Evolutionary conservation across 2,797 vertebrate genomes (phyloP).

Genomic region (Cygnus olor): DNA sequence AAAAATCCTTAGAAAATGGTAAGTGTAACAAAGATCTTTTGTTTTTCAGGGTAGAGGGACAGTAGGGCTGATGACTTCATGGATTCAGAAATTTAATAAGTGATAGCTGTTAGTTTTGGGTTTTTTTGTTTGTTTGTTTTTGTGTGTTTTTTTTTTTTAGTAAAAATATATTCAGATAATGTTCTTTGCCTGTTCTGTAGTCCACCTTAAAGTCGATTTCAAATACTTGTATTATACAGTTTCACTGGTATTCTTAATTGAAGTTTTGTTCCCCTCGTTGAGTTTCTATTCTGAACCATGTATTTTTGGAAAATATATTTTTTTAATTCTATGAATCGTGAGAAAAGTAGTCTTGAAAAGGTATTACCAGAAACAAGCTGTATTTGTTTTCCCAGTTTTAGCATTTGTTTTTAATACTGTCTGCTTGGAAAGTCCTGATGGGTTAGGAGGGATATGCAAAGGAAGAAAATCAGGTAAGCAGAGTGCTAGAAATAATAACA

Average conservation of each 20-base stretch:
- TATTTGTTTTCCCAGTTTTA: not conserved
- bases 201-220: not conserved
- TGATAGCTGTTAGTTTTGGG: no score
- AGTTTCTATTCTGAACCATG: not conserved
- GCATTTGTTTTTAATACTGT: not conserved
- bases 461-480: not conserved
- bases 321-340: not conserved
- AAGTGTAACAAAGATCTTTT: not conserved
- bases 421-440: not conserved
- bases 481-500: not conserved
- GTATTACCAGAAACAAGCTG: not conserved
- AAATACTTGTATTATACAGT: not conserved
- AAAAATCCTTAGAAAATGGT: constrained; percentile 2
- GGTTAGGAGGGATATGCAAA: not conserved
- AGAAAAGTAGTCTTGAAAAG: not conserved
- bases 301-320: not conserved
- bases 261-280: not conserved
- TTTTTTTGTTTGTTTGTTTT: no score
- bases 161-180: not conserved
- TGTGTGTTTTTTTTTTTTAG: no score
- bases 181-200: not conserved
- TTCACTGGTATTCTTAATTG: not conserved
- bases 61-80: not conserved
- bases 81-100: not conserved
- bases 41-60: not conserved